A percentile compares a stretch with the other conserved stretches of the same genome.
These are phyloP conservation scores for Tribolium freemani DNA, from an alignment of 2,888 invertebrate species.

Conservation along the genomic window DNA sequence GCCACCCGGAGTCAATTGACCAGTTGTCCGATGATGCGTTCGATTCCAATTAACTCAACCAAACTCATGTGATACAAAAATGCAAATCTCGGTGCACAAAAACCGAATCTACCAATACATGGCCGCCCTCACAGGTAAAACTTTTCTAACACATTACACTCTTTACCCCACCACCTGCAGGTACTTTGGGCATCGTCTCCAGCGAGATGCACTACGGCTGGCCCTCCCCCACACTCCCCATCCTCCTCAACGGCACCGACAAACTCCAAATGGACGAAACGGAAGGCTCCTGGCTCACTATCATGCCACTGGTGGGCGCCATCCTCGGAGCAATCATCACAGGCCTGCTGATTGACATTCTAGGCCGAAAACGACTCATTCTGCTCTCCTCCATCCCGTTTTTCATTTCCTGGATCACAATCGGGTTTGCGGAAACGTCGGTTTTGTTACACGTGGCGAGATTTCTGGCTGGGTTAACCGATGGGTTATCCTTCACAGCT, in stretches of 20 bases:
- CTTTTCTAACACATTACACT: background rate
- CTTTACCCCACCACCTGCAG: slow-evolving; percentile 53
- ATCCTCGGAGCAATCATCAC: slow-evolving; percentile 75
- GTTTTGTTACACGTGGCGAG: slow-evolving; percentile 70
- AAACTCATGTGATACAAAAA: slow-evolving; percentile 32
- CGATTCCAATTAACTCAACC: slow-evolving; percentile 23
- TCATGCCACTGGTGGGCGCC: slow-evolving; percentile 77
- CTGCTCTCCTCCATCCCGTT: slow-evolving; percentile 75
- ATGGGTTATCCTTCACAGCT: slow-evolving; percentile 64
- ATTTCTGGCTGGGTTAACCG: slow-evolving; percentile 76
- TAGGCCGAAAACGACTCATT: slow-evolving; percentile 76
- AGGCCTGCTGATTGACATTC: slow-evolving; percentile 75
- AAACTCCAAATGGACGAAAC: slow-evolving; percentile 69
- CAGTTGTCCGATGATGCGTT: slow-evolving; percentile 30
- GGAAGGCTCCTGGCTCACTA: slow-evolving; percentile 76
- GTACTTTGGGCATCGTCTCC: slow-evolving; percentile 61
- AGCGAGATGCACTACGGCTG: slow-evolving; percentile 70
- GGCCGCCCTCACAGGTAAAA: slow-evolving; percentile 57
- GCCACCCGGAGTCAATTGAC: slow-evolving; percentile 34
- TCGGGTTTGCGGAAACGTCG: slow-evolving; percentile 73
- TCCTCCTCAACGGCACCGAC: slow-evolving; percentile 69
- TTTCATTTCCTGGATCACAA: slow-evolving; percentile 75
- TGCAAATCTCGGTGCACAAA: slow-evolving; percentile 30
- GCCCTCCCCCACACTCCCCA: slow-evolving; percentile 73
- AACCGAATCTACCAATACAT: slow-evolving; percentile 57